Percentiles rank a stretch among this genome's conserved stretches.
Evolutionary conservation across 2,888 invertebrate genomes (phyloP).

Genomic region (Lithophane socia): DNA sequence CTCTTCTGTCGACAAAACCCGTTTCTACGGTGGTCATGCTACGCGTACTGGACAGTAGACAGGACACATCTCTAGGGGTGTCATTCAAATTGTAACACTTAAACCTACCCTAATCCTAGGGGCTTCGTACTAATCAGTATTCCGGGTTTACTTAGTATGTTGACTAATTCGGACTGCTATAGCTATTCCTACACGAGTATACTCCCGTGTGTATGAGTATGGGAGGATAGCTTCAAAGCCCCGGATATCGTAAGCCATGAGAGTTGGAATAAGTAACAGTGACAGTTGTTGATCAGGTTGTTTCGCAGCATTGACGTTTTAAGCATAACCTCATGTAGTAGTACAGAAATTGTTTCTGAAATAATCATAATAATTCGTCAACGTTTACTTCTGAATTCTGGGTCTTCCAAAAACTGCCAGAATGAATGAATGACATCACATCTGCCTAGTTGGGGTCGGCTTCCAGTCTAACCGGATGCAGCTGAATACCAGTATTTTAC

Average conservation of each 20-base stretch:
- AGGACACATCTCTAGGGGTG: not conserved
- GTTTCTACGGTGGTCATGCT: too few relatives aligned
- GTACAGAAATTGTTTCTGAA: not conserved
- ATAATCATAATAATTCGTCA: not conserved
- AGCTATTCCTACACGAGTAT: not conserved
- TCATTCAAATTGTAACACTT: slow-evolving; percentile 34
- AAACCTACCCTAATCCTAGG: slow-evolving; percentile 31
- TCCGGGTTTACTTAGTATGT: slow-evolving; percentile 30
- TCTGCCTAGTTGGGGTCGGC: too few relatives aligned
- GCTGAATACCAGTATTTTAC: too few relatives aligned
- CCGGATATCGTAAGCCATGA: not conserved
- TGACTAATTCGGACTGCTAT: slow-evolving; percentile 23
- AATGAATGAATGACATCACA: too few relatives aligned
- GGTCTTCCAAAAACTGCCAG: not conserved
- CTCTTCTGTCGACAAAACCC: too few relatives aligned
- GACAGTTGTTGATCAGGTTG: slow-evolving; percentile 24
- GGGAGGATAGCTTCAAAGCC: not conserved
- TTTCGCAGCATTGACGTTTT: not conserved
- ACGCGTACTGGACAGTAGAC: not conserved
- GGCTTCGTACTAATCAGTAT: slow-evolving; percentile 44
- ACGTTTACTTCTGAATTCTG: not conserved
- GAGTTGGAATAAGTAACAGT: slow-evolving; percentile 5
- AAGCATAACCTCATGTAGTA: not conserved
- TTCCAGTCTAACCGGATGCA: too few relatives aligned
- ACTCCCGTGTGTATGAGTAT: not conserved